Evolutionary conservation across 1,140 invertebrate species (phyloP), one percentile per base, ranked within the genome.

Genomic region (Caenorhabditis remanei): DNA sequence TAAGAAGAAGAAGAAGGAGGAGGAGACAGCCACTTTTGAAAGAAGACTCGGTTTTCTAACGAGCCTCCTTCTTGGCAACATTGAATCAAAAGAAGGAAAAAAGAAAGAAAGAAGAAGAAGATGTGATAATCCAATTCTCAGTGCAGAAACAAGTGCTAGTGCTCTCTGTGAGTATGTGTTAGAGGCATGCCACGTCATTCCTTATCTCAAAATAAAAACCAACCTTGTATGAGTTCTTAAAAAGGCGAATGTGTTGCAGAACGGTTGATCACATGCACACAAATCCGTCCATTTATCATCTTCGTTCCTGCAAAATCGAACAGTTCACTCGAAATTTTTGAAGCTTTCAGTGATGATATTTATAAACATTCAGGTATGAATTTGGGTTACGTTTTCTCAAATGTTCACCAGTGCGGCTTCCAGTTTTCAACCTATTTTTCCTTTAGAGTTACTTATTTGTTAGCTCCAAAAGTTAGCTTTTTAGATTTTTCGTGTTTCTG

Each of bases 231-330:
- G 88, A 24, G 82, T 79, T 21, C 89, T n/a, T 13, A 89, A 83
- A 58, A 87, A 89, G 6, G 89, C 88, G 58, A 89, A 89, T 4
- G 89, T 89, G 56, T 89, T 89, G 86, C 89, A 89, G 82, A 89
- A 89, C 21, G 84, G 85, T 56, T 89, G 63, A 58, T 89, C 88
- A 48, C 89, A 89, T 5, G 88, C 89, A 61, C 89, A 89, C 13
- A 89, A 83, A 85, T 89, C 89, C 41, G 89, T 65, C 89, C 89
- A 89, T 58, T 83, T 84, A 8, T 85, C 87, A 46, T 88, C 87
- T n/a, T 87, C 88, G 43, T 87, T 61, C 40, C 88, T 87, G 71
- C 32, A 71, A 88, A 88, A 58, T 58, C 9, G 9, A 53, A 53
- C 32, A 32, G 32, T 32, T 32, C 32, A 2, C 32, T 32, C 32